These are phyloP conservation scores for Clostera curtula DNA, from an alignment of 2,888 invertebrate species.

Conservation along the genomic window DNA sequence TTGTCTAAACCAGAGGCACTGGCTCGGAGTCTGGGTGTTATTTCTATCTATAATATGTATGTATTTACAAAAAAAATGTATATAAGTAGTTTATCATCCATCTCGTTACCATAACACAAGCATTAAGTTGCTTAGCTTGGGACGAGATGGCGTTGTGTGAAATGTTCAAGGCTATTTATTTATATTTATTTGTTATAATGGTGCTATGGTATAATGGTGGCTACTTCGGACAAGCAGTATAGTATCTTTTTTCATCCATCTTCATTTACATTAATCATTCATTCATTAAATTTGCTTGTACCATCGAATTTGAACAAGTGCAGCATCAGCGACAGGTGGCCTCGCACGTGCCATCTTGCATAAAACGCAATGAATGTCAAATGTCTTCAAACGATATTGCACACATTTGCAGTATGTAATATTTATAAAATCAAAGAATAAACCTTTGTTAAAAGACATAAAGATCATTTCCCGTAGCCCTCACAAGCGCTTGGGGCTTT, in stretches of 20 bases:
- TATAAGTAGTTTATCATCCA: too few species aligned
- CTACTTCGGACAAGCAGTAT: background rate
- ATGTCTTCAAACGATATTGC: conserved; percentile 39
- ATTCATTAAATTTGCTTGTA: conserved; percentile 19
- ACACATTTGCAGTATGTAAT: conserved; percentile 18
- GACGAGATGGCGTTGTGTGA: too few species aligned
- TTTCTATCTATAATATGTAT: too few species aligned
- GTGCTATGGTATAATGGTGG: too few species aligned
- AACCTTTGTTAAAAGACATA: conserved; percentile 32
- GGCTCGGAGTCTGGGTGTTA: too few species aligned
- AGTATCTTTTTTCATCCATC: conserved; percentile 4
- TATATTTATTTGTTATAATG: too few species aligned
- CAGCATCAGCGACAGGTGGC: conserved; percentile 69
- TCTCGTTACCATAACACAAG: too few species aligned
- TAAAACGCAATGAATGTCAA: conserved; percentile 74
- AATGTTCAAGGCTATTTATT: too few species aligned
- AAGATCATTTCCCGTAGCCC: conserved; percentile 31
- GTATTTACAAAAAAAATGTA: too few species aligned
- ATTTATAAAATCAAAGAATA: conserved; percentile 19
- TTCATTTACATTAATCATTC: conserved; percentile 22
- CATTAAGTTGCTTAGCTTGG: too few species aligned
- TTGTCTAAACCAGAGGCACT: too few species aligned
- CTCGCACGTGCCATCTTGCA: conserved; percentile 64
- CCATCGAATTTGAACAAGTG: conserved; percentile 38
- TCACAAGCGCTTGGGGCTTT: conserved; percentile 35